phyloP scores from a whole-genome alignment of 1,140 invertebrate genomes.

The Heliconius himera region DNA sequence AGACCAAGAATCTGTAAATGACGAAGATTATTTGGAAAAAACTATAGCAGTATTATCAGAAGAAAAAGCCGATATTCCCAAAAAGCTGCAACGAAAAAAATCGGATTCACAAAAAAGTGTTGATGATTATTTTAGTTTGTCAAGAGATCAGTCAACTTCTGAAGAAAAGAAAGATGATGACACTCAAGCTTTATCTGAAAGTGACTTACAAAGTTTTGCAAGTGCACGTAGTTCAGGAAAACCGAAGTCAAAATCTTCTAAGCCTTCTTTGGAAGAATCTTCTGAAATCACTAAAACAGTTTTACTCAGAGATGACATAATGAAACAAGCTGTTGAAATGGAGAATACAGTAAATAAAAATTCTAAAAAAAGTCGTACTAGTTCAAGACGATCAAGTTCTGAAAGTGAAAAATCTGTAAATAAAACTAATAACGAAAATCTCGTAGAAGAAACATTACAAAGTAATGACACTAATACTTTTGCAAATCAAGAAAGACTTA shows the following conservation, averaged over 20 bases:
- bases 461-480: constrained; percentile 28
- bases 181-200: constrained; percentile 77
- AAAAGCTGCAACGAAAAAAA: constrained; percentile 77
- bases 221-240: constrained; percentile 83
- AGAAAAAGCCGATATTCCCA: constrained; percentile 65
- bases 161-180: constrained; percentile 77
- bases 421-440: constrained; percentile 63
- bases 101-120: constrained; percentile 81
- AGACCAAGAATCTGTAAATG: constrained; percentile 58
- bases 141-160: constrained; percentile 71
- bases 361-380: constrained; percentile 62
- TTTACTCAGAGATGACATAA: constrained; percentile 66
- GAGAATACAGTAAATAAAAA: constrained; percentile 60
- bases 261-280: constrained; percentile 59
- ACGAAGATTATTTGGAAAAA: constrained; percentile 73
- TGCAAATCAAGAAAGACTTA: constrained; percentile 47
- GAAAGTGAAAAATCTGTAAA: constrained; percentile 72
- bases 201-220: constrained; percentile 83
- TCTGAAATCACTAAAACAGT: constrained; percentile 60
- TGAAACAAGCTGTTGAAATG: constrained; percentile 47
- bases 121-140: constrained; percentile 83
- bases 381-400: constrained; percentile 78
- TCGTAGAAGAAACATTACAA: constrained; percentile 49
- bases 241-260: constrained; percentile 63
- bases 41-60: constrained; percentile 66